Percentiles rank a stretch among this genome's conserved stretches.
Conservation (phyloP, 2,888 invertebrate species). For the Acronicta leporina region DNA sequence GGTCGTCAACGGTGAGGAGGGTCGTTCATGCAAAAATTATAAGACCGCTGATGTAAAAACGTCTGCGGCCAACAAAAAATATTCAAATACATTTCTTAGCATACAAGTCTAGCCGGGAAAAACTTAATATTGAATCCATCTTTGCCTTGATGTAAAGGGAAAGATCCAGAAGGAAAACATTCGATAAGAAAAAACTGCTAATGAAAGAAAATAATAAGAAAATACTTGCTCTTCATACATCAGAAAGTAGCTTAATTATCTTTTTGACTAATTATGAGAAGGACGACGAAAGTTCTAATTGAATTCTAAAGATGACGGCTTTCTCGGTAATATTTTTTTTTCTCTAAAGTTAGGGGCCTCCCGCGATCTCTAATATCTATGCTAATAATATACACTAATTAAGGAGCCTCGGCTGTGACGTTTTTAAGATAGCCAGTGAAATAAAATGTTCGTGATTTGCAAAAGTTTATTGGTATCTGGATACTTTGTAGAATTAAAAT, state of each 20-base stretch:
- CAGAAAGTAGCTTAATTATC: slow-evolving; percentile 53
- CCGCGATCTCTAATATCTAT: slow-evolving; percentile 59
- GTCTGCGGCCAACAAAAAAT: background rate
- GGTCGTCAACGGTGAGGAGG: slow-evolving; percentile 2
- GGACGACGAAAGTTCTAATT: slow-evolving; percentile 58
- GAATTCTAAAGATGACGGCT: slow-evolving; percentile 51
- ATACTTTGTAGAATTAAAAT: background rate
- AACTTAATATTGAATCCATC: slow-evolving; percentile 1
- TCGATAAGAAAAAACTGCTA: slow-evolving; percentile 26
- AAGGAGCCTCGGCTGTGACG: slow-evolving; percentile 45
- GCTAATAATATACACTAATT: slow-evolving; percentile 65
- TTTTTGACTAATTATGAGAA: slow-evolving; percentile 59
- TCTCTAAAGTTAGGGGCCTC: slow-evolving; percentile 37
- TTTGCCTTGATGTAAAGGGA: background rate
- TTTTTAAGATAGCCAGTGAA: slow-evolving; percentile 43
- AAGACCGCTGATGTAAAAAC: background rate
- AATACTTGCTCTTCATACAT: slow-evolving; percentile 37
- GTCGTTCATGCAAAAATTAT: slow-evolving; percentile 1
- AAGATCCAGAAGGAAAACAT: slow-evolving; percentile 17
- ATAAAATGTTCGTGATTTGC: slow-evolving; percentile 50
- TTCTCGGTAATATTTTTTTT: slow-evolving; percentile 46
- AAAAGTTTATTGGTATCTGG: background rate
- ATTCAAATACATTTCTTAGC: background rate
- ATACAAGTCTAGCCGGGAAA: background rate
- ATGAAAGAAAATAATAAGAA: slow-evolving; percentile 42